Evolutionary conservation across 2,797 vertebrate species (phyloP).

Genomic region (Botia kubotai): DNA sequence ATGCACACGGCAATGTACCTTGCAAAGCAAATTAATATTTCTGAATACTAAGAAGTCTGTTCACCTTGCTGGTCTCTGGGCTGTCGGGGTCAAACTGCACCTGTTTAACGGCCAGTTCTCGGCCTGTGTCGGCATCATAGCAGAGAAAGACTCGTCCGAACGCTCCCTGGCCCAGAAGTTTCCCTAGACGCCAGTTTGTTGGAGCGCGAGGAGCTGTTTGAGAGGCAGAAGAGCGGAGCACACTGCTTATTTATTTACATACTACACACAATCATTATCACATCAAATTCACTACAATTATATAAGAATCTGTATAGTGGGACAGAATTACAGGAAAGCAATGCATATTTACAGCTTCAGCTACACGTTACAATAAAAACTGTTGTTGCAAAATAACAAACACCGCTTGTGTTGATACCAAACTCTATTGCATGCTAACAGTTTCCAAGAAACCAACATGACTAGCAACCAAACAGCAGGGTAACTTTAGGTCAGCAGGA

Average conservation of each 20-base stretch:
- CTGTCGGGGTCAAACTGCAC: conserved; percentile 98
- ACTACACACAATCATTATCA: neutral
- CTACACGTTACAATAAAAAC: too few relatives aligned
- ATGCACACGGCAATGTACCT: neutral
- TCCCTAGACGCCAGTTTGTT: conserved; percentile 96
- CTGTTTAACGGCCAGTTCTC: conserved; percentile 97
- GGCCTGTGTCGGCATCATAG: conserved; percentile 94
- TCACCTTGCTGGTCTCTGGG: conserved; percentile 97
- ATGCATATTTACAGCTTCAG: neutral
- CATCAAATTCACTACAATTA: neutral
- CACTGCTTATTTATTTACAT: neutral
- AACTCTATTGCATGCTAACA: neutral
- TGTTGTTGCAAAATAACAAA: neutral
- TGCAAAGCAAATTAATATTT: too few relatives aligned
- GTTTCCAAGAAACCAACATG: neutral
- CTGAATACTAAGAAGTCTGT: neutral
- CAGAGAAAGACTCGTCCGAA: conserved; percentile 96
- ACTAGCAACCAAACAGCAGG: neutral
- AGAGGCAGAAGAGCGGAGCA: neutral
- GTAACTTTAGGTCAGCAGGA: neutral
- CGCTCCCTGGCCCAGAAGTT: conserved; percentile 95
- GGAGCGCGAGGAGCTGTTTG: conserved; percentile 91
- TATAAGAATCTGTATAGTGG: neutral
- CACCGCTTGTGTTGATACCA: neutral
- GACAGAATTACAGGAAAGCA: neutral